Evolutionary conservation across 2,888 invertebrate species (phyloP), one percentile per base, ranked within the genome.

Genomic region (Drosophila recens): DNA sequence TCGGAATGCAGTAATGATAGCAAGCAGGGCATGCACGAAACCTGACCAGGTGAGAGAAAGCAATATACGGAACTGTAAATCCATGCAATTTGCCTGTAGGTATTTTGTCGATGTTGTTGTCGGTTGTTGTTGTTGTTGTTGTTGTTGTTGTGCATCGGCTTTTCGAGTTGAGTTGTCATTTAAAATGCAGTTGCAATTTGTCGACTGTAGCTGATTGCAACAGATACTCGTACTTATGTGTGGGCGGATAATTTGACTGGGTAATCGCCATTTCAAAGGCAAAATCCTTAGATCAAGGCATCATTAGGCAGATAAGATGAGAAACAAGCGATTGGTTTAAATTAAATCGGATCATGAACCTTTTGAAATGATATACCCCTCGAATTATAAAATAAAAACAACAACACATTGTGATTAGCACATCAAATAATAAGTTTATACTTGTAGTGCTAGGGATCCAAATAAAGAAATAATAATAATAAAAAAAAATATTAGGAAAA

Each of bases 101-200:
- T 42, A 62, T 59, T 77, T 69, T 30, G 30, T 30, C 8, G 30
- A 2, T 36, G 53, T 51, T 49, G 42, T 17, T 68, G 42, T 13
- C n/a, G 56, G 46, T 8, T 52, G 43, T 20, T 54, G 57, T n/a
- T 54, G 40, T 46, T 36, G 53, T 51, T 49, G 42, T 17, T 68
- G 42, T 13, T 52, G 43, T 20, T 54, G 57, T n/a, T 54, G 40
- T 46, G 52, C 42, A 58, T 46, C 65, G 75, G 48, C 52, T 82
- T 69, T 43, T 34, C 33, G 43, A 36, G 59, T 38, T 58, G 48
- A 65, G 63, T 62, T 77, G 71, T 74, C 71, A 83, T 69, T 73
- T 72, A 56, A 86, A 88, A 82, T 88, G 73, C 88, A 72, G 76
- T 73, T 82, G 76, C 86, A 87, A 85, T 86, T 83, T 77, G 80